These are phyloP conservation scores for Malurus cyaneus DNA, from an alignment of 2,113 vertebrate species.

Conservation along the genomic window DNA sequence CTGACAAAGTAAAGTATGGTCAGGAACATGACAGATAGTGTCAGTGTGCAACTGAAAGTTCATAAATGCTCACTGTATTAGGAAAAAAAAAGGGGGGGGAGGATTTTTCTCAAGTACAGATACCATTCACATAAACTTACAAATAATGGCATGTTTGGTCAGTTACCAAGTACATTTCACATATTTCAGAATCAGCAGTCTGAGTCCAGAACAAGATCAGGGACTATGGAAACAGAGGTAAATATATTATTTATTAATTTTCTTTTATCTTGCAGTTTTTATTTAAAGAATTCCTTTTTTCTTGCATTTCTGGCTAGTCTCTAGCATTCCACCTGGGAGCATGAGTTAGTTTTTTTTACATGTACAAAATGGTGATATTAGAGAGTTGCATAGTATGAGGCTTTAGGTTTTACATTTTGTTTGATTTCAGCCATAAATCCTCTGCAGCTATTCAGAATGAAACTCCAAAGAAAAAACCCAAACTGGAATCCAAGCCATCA, in stretches of 20 bases:
- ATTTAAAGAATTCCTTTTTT: background rate
- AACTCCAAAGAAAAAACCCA: conserved; percentile 99
- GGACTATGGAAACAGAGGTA: conserved; percentile 99
- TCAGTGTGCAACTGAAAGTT: background rate
- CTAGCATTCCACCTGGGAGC: conserved; percentile 14
- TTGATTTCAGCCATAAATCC: conserved; percentile 94
- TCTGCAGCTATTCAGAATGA: conserved; percentile 98
- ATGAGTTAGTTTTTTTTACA: conserved; percentile 37
- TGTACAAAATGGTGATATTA: conserved; percentile 35
- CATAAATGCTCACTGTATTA: background rate
- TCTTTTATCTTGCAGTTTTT: background rate
- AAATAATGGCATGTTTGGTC: background rate
- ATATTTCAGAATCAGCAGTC: conserved; percentile 87
- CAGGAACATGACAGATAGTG: background rate
- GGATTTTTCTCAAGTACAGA: background rate
- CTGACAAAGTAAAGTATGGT: background rate
- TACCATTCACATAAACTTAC: background rate
- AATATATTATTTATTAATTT: conserved; percentile 52
- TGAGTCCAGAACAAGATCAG: conserved; percentile 97
- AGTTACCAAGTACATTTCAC: conserved; percentile 37
- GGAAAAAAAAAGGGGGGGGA: background rate
- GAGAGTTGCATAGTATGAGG: conserved; percentile 36
- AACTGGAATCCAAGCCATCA: conserved; percentile 99
- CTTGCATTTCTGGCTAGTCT: conserved; percentile 30
- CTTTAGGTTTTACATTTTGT: conserved; percentile 63